A percentile compares a stretch with the other conserved stretches of the same genome.
These are phyloP conservation scores for Syngnathus rostellatus DNA, from an alignment of 2,797 vertebrate genomes.

Conservation along the genomic window DNA sequence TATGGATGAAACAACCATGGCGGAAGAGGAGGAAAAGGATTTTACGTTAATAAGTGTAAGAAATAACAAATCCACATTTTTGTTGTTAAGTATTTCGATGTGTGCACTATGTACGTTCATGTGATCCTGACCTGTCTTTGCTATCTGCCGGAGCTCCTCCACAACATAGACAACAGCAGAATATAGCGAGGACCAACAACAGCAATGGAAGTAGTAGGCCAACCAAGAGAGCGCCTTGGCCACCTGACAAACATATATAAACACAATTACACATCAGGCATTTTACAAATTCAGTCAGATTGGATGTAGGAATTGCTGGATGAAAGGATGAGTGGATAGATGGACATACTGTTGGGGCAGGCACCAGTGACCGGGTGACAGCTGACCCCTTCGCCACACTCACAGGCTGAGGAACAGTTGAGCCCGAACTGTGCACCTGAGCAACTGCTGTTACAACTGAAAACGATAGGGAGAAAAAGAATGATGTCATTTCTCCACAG, in stretches of 20 bases:
- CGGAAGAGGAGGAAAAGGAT: too few relatives aligned
- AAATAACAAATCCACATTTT: neutral
- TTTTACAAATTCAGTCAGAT: neutral
- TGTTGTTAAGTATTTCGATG: neutral
- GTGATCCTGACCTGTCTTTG: constrained; percentile 74
- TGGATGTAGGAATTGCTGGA: neutral
- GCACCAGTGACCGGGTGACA: constrained; percentile 73
- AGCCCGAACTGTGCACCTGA: constrained; percentile 70
- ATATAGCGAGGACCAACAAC: constrained; percentile 72
- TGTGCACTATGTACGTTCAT: too few relatives aligned
- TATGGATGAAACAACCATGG: neutral
- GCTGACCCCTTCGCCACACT: constrained; percentile 65
- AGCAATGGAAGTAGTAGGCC: constrained; percentile 76
- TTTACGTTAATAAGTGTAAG: neutral
- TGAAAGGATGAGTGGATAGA: neutral
- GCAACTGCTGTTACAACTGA: constrained; percentile 89
- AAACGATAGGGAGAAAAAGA: constrained; percentile 5
- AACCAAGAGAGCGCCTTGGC: constrained; percentile 60
- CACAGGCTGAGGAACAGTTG: constrained; percentile 82
- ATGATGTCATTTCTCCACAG: constrained; percentile 11
- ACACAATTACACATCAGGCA: constrained; percentile 2
- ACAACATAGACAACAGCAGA: constrained; percentile 79
- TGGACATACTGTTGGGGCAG: constrained; percentile 75
- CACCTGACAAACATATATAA: constrained; percentile 27
- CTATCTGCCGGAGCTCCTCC: constrained; percentile 60